Conservation (phyloP, 2,113 vertebrate species). For the Acinonyx jubatus region DNA sequence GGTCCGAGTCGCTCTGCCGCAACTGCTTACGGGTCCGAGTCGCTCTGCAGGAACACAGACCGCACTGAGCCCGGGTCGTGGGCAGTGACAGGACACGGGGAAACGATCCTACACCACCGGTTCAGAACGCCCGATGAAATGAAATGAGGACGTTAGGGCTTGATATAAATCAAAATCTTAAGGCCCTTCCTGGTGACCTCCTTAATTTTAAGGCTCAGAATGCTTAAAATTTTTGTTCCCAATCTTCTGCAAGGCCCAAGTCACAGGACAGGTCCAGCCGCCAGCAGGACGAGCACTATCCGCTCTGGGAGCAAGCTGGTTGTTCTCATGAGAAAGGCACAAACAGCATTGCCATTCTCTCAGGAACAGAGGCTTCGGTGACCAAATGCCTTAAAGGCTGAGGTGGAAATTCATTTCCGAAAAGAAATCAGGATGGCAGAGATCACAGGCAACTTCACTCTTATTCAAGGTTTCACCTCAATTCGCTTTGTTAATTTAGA, state of each 20-base stretch:
- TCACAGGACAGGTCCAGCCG: background rate
- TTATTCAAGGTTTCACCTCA: background rate
- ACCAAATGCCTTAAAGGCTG: background rate
- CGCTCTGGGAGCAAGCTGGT: background rate
- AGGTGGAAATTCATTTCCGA: background rate
- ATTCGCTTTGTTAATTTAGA: background rate
- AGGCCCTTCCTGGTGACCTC: slow-evolving; percentile 10
- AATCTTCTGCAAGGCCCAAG: background rate
- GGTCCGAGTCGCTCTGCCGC: background rate
- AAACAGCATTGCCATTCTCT: background rate
- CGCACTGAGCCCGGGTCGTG: background rate
- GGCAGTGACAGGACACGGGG: background rate
- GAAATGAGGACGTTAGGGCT: background rate
- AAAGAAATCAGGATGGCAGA: background rate
- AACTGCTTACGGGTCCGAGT: background rate
- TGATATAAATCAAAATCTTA: background rate
- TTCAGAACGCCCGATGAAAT: background rate
- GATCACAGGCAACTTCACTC: background rate
- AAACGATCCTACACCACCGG: background rate
- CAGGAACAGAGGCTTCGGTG: background rate
- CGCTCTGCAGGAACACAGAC: background rate
- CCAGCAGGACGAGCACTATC: background rate
- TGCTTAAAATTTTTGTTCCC: background rate
- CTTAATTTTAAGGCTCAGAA: slow-evolving; percentile 53
- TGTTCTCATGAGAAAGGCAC: slow-evolving; percentile 29